A percentile compares a stretch with the other conserved stretches of the same genome.
phyloP scores from a whole-genome alignment of 2,797 vertebrate species.

The Onychomys arenicola region DNA sequence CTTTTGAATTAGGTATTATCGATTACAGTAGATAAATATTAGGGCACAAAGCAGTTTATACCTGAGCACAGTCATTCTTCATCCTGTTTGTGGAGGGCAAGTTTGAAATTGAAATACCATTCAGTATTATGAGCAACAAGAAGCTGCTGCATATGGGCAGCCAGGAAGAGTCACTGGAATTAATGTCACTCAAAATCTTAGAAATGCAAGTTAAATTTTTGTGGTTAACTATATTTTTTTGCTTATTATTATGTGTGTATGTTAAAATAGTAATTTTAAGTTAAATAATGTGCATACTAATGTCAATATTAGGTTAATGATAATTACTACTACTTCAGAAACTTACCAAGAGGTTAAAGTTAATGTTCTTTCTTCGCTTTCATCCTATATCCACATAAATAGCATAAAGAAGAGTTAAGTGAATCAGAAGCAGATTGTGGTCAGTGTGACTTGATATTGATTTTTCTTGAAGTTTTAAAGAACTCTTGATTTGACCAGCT shows the following conservation, averaged over 20 bases:
- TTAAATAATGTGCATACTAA: conserved; percentile 13
- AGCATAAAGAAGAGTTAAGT: conserved; percentile 19
- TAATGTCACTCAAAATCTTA: conserved; percentile 53
- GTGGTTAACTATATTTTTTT: not conserved
- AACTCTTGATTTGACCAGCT: conserved; percentile 27
- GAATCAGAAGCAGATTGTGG: conserved; percentile 42
- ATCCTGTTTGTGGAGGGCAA: conserved; percentile 63
- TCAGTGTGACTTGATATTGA: not conserved
- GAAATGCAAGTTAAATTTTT: conserved; percentile 40
- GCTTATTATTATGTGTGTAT: not conserved
- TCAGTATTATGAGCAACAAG: conserved; percentile 51
- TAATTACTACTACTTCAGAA: conserved; percentile 21
- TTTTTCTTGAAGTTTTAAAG: conserved; percentile 33
- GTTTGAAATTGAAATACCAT: conserved; percentile 78
- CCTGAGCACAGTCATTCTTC: conserved; percentile 68
- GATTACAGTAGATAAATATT: conserved; percentile 72
- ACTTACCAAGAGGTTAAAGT: not conserved
- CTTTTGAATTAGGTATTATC: conserved; percentile 60
- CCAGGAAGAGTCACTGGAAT: not conserved
- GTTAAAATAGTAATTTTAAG: conserved; percentile 29
- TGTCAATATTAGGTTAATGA: conserved; percentile 15
- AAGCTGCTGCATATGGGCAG: conserved; percentile 50
- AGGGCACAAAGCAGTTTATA: conserved; percentile 68
- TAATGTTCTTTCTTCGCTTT: not conserved
- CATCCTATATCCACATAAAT: not conserved